phyloP scores from a whole-genome alignment of 2,113 vertebrate species.

The Nannobrachium achirus region DNA sequence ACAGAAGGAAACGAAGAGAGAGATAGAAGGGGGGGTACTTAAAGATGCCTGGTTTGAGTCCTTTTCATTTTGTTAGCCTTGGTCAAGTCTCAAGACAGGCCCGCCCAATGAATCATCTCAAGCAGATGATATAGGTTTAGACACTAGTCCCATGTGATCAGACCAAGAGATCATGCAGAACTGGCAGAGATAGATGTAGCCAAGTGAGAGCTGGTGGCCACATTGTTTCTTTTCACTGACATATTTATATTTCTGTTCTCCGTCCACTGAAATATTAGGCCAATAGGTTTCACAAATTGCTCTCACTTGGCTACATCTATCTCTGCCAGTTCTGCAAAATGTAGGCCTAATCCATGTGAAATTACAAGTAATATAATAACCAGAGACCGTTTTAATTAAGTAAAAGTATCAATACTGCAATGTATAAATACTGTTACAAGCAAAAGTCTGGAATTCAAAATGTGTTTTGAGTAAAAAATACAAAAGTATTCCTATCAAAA shows the following conservation, averaged over 20 bases:
- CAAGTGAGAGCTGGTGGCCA: no score
- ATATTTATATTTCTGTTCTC: conserved; percentile 49
- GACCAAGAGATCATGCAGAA: no score
- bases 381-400: no score
- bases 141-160: background rate
- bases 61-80: background rate
- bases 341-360: background rate
- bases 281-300: conserved; percentile 30
- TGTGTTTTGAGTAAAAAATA: no score
- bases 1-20: background rate
- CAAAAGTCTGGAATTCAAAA: no score
- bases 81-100: background rate
- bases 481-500: no score
- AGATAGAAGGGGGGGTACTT: background rate
- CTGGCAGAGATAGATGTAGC: no score
- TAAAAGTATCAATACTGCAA: background rate
- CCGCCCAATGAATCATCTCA: background rate
- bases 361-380: conserved; percentile 6
- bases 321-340: background rate
- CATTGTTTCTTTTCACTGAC: conserved; percentile 12
- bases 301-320: background rate
- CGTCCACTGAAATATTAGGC: conserved; percentile 48
- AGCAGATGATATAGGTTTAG: background rate
- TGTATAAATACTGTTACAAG: no score
- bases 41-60: background rate